Base-by-base conservation (phyloP, 2,113 vertebrate species). In the Hyaena hyaena region DNA sequence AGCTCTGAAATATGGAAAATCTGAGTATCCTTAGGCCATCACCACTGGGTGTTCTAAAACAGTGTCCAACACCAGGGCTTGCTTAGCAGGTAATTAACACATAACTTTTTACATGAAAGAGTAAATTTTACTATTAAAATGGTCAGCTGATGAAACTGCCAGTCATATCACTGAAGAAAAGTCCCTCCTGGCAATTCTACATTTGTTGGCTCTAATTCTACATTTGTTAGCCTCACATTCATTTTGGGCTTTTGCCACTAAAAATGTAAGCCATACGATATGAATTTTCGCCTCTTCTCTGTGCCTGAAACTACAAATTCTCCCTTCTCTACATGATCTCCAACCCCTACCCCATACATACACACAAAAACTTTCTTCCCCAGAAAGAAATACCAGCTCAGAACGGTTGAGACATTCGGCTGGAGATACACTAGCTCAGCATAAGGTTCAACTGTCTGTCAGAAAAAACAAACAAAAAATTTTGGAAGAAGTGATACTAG, bases 1-100 rank as follows among this genome's bases (percentile, higher is more conserved):
- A 86, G 11, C 21, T 81, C 63, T 73, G 15, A 95, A 94, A 84
- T 11, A 93, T 1, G 87, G 92, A 96, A 95, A 94, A 93, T 48
- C 71, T 95, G 58, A 93, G 71, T 71, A 85, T 35, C 35, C 43
- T 76, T 33, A 48, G 10, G 58, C 63, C 45, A 73, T 85, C 65
- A 83, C 23, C 48, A 84, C 79, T 48, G 84, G 4, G 21, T 69
- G 3, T 86, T 87, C 35, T 90, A 23, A 50, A 93, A 23, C 26
- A 71, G 7, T 45, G 50, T 63, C 55, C 11, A 33, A 39, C 23
- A 77, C 9, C 66, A 93, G 43, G 31, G 28, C 35, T 68, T 35
- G 16, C 28, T 43, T 33, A 92, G 45, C 58, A 91, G 16, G 39
- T 45, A 26, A 87, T 69, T 24, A 92, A 77, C 14, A 50, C 1